Evolutionary conservation across 2,797 vertebrate genomes (phyloP), one percentile per base, ranked within the genome.

Genomic region (Rachycentron canadum): DNA sequence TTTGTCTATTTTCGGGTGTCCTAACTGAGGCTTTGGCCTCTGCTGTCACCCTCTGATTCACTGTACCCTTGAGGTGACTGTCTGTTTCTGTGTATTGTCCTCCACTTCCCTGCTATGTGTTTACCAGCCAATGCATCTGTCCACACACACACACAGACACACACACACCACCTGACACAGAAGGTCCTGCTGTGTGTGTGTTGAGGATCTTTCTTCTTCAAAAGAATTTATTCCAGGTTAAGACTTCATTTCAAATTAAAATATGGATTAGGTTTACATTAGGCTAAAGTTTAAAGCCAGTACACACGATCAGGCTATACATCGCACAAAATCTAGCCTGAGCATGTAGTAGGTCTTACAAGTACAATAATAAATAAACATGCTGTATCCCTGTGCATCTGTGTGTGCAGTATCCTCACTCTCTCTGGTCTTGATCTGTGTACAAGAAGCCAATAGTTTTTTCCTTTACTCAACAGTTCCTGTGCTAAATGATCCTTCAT

Each of bases 1-100:
- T 87, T 81, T 43, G 21, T 81, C 84, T 91, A 84, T 92, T 92
- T 90, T 84, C 25, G 67, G 80, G 65, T 62, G 80, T 85, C 71
- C 84, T 77, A 75, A 82, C 79, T 50, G 78, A 75, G 68, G 73
- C 71, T 86, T 38, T 80, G 88, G 81, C 83, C 86, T 90, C 69
- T 86, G 72, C 79, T 91, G 85, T 91, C 91, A 82, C 81, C 47
- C 38, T 88, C 43, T 87, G 89, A 91, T 88, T 87, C 90, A 83
- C 85, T 87, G 78, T 81, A 84, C 85, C 91, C 91, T 93, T 92
- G 84, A 85, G 85, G 80, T 83, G 80, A 77, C 78, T 1, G 12
- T 76, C 69, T 86, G 68, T 82, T 84, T 88, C 57, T 69, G 58
- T 78, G 28, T 77, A 53, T 63, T 53, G 73, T 73, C 69, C 79